Evolutionary conservation across 2,797 vertebrate species (phyloP).

Genomic region (Onychomys arenicola): DNA sequence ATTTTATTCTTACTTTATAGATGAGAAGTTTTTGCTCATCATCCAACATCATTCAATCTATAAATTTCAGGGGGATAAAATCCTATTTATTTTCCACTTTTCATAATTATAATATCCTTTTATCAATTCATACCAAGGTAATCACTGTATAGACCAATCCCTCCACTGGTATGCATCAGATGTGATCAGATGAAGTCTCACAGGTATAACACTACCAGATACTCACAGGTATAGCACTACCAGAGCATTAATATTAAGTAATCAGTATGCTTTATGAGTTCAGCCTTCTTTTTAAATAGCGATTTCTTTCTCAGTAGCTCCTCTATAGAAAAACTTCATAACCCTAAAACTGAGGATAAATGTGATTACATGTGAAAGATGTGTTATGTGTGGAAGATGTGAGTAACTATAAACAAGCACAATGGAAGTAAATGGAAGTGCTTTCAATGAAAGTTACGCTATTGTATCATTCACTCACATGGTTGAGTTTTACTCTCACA

Average conservation of each 20-base stretch:
- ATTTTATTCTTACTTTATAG: neutral
- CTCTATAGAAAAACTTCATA: constrained; percentile 23
- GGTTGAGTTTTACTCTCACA: neutral
- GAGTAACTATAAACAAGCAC: constrained; percentile 35
- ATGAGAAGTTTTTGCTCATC: neutral
- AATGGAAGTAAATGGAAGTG: constrained; percentile 33
- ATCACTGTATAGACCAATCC: fast-evolving
- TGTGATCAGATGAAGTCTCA: neutral
- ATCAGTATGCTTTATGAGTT: neutral
- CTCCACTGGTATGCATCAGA: neutral
- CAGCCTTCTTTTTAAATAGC: neutral
- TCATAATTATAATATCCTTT: neutral
- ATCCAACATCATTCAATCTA: neutral
- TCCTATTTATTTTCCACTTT: neutral
- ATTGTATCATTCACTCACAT: neutral
- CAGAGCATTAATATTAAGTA: neutral
- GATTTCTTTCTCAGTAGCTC: neutral
- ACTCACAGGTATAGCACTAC: neutral
- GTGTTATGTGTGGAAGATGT: neutral
- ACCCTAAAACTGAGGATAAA: neutral
- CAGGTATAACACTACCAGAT: too few species aligned
- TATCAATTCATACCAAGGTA: neutral
- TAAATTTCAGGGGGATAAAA: neutral
- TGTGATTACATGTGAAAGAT: constrained; percentile 23
- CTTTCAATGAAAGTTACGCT: constrained; percentile 14